These are phyloP conservation scores for Agrochola lota DNA, from an alignment of 2,888 invertebrate genomes.

Conservation along the genomic window DNA sequence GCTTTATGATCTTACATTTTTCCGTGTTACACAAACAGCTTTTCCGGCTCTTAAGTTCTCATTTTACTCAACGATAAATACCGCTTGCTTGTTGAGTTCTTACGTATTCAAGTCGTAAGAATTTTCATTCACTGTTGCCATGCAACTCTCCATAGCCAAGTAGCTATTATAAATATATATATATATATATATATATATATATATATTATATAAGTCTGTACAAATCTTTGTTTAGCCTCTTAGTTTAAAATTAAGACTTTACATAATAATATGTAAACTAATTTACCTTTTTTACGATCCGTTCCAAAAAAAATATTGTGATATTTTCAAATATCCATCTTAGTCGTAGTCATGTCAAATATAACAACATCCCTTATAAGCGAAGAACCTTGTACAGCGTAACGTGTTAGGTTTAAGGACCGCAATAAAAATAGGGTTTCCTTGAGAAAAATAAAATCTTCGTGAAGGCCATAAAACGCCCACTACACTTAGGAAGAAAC, in stretches of 20 bases:
- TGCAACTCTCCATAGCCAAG: background rate
- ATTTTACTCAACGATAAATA: background rate
- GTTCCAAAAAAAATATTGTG: too few species aligned
- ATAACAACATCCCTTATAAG: background rate
- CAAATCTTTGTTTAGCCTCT: too few species aligned
- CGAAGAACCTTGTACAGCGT: conserved; percentile 23
- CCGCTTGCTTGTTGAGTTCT: background rate
- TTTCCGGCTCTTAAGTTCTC: background rate
- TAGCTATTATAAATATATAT: too few species aligned
- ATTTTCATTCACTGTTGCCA: background rate
- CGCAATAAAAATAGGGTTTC: conserved; percentile 53
- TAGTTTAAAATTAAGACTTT: too few species aligned
- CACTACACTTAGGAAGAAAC: conserved; percentile 37
- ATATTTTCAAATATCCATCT: too few species aligned
- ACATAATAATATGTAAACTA: too few species aligned
- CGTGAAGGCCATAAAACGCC: conserved; percentile 42
- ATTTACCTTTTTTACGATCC: too few species aligned
- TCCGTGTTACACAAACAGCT: conserved; percentile 14
- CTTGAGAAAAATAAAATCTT: conserved; percentile 43
- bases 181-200: too few species aligned
- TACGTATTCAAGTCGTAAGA: background rate
- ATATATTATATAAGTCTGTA: too few species aligned
- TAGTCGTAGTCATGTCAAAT: too few species aligned
- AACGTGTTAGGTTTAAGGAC: conserved; percentile 48
- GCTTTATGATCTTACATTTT: conserved; percentile 37